Conservation (phyloP, 2,888 invertebrate genomes). For the Suillia variegata region DNA sequence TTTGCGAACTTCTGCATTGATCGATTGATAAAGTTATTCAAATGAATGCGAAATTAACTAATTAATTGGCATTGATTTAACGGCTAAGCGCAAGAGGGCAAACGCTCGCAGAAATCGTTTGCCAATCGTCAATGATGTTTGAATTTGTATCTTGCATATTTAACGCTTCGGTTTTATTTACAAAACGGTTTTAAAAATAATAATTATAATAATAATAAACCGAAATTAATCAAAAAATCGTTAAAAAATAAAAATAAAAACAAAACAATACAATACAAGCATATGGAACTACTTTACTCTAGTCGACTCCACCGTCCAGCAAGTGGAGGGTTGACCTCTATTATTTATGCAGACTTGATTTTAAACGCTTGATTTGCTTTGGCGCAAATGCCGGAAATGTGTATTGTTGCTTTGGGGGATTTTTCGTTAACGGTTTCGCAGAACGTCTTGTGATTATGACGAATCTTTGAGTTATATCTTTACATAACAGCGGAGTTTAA, state of each 20-base stretch:
- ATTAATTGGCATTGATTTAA: constrained; percentile 9
- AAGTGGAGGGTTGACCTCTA: no score
- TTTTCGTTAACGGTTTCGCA: no score
- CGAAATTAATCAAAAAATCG: no score
- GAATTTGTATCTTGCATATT: background rate
- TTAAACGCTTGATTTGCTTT: background rate
- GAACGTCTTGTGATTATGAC: no score
- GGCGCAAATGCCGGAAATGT: background rate
- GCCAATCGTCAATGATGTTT: background rate
- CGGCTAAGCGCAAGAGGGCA: background rate
- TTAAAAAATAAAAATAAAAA: background rate
- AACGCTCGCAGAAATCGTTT: background rate
- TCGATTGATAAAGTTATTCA: no score
- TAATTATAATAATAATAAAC: no score
- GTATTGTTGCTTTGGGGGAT: no score
- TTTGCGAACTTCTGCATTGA: no score
- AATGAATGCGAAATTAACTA: background rate
- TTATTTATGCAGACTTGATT: background rate
- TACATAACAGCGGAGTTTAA: no score
- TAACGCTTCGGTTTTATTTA: no score
- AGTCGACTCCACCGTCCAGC: no score
- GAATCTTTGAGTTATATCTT: no score
- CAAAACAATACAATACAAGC: background rate
- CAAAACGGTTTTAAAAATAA: background rate
- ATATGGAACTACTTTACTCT: background rate